A percentile compares a stretch with the other conserved stretches of the same genome.
These are phyloP conservation scores for Zaprionus africanus DNA, from an alignment of 1,140 invertebrate species.

Conservation along the genomic window DNA sequence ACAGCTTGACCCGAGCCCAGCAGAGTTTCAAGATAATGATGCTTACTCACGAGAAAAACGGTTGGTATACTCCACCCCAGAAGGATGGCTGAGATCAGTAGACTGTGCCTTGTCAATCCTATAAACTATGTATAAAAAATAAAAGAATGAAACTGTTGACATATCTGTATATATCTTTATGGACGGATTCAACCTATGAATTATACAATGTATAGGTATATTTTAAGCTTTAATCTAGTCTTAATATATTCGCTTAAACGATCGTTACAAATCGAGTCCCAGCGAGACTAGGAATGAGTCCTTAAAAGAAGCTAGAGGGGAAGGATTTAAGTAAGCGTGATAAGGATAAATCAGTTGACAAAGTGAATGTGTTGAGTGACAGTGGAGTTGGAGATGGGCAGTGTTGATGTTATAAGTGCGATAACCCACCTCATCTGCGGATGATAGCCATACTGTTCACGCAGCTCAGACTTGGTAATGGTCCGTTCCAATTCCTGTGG, in stretches of 20 bases:
- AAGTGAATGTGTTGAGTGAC: background rate
- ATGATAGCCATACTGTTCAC: constrained; percentile 53
- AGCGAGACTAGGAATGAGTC: background rate
- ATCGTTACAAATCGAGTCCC: background rate
- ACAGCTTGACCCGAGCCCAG: constrained; percentile 98
- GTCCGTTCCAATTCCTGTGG: constrained; percentile 57
- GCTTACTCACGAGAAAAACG: constrained; percentile 99
- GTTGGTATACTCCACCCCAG: constrained; percentile 94
- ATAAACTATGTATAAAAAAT: too few relatives aligned
- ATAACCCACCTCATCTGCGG: constrained; percentile 55
- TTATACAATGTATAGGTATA: background rate
- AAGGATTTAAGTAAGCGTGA: background rate
- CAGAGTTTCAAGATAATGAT: constrained; percentile 99
- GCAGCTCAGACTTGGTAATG: constrained; percentile 54
- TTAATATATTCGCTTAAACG: background rate
- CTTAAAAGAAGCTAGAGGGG: background rate
- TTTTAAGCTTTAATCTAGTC: background rate
- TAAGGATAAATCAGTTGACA: too few relatives aligned
- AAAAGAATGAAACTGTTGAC: too few relatives aligned
- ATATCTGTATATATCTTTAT: too few relatives aligned
- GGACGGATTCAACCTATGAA: too few relatives aligned
- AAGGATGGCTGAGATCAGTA: constrained; percentile 90
- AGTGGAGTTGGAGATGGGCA: too few relatives aligned
- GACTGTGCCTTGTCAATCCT: too few relatives aligned
- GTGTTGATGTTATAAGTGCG: background rate